phyloP scores from a whole-genome alignment of 2,888 invertebrate genomes.

The Periphyllus acericola region DNA sequence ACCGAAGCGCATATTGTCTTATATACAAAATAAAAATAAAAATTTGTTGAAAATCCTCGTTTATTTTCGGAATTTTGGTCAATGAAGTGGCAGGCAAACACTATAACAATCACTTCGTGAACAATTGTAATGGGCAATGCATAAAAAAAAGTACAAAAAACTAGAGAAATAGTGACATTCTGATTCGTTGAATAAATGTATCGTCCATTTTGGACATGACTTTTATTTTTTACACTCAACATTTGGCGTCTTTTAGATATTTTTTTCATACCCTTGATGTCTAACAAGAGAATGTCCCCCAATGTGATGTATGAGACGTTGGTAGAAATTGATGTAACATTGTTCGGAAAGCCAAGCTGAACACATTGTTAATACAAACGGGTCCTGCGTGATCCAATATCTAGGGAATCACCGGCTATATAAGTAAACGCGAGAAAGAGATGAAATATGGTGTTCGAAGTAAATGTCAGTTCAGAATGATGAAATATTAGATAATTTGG shows the following conservation, averaged over 20 bases:
- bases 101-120: constrained; percentile 35
- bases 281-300: constrained; percentile 39
- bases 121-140: constrained; percentile 30
- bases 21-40: constrained; percentile 12
- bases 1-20: background rate
- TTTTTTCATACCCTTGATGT: constrained; percentile 18
- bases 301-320: constrained; percentile 41
- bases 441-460: constrained; percentile 35
- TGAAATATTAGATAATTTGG: constrained; percentile 39
- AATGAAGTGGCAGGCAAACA: background rate
- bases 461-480: constrained; percentile 32
- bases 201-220: constrained; percentile 38
- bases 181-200: constrained; percentile 36
- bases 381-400: constrained; percentile 46
- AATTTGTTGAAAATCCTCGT: background rate
- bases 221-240: constrained; percentile 42
- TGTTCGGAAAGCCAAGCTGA: constrained; percentile 40
- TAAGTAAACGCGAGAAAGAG: constrained; percentile 34
- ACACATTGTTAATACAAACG: constrained; percentile 45
- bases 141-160: constrained; percentile 1
- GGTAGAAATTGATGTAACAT: constrained; percentile 47
- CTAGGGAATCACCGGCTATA: constrained; percentile 30
- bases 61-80: background rate
- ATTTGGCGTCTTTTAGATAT: constrained; percentile 38
- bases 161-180: constrained; percentile 28